Base-by-base conservation (phyloP, 2,888 invertebrate genomes). In the Rhamnusium bicolor region DNA sequence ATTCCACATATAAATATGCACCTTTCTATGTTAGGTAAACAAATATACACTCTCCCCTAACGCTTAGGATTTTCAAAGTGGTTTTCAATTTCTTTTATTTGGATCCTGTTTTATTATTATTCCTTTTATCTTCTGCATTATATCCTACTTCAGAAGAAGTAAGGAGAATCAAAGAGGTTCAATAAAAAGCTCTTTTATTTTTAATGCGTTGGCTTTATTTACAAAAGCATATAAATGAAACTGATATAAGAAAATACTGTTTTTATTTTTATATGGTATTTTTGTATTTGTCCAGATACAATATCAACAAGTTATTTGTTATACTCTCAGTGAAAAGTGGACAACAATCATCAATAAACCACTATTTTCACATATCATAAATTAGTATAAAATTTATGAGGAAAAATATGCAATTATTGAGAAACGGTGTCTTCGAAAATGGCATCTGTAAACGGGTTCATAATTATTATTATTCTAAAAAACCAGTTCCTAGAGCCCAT, bases 71-170 rank as follows among this genome's bases (percentile, higher is more conserved):
- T 51, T 54, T 67, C 56, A 67, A 67, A 67, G 67, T 67, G 67
- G 67, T 67, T 67, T 67, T 67, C 67, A 67, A 67, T 67, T 67
- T 67, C 67, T 67, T 67, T 67, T 67, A 67, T 67, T 67, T 56
- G 67, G 67, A 67, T 67, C 56, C 56, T 56, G 40, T 63, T 67
- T 67, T 67, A 67, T 67, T 67, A 67, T 67, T 67, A 67, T 67
- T 67, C 67, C 67, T 67, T 67, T 67, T 67, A 67, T 67, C 67
- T 67, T 56, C 14, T 67, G 67, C 46, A 56, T 67, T 67, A 67
- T 67, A 67, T 67, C 56, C 67, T 56, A 54, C 56, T 67, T 40
- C 56, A 56, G 29, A 56, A 67, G 56, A 56, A 67, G 56, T 56
- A 67, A 53, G 19, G 66, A 46, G 56, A 66, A 66, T 66, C 66